phyloP scores from a whole-genome alignment of 2,888 invertebrate species.

The Diplolepis rosae region DNA sequence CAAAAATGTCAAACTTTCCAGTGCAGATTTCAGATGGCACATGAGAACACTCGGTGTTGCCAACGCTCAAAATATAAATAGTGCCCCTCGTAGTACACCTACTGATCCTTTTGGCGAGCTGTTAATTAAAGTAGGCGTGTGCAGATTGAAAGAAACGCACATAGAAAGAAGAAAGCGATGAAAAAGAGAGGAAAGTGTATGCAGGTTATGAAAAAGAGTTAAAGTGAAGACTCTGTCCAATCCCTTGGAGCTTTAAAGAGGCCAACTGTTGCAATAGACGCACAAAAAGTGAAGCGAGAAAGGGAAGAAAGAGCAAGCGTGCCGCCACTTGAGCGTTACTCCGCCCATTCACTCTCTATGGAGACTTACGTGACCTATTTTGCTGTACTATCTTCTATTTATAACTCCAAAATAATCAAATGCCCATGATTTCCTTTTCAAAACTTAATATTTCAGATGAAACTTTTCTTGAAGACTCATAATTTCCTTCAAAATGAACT shows the following conservation, averaged over 20 bases:
- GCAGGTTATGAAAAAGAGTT: slow-evolving; percentile 63
- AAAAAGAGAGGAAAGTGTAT: slow-evolving; percentile 1
- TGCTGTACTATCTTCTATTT: background rate
- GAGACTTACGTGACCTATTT: background rate
- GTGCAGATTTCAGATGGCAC: too few relatives aligned
- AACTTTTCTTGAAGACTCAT: too few relatives aligned
- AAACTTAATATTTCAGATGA: too few relatives aligned
- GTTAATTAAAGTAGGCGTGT: background rate
- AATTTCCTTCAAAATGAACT: background rate
- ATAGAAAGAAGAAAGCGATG: background rate
- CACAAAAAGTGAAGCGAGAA: slow-evolving; percentile 60
- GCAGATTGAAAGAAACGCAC: background rate
- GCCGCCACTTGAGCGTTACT: slow-evolving; percentile 49
- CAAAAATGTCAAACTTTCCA: too few relatives aligned
- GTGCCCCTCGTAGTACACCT: too few relatives aligned
- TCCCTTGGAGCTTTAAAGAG: slow-evolving; percentile 60
- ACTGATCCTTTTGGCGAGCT: background rate
- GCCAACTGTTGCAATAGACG: slow-evolving; percentile 69
- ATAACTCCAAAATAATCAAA: background rate
- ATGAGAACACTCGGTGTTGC: too few relatives aligned
- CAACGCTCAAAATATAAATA: too few relatives aligned
- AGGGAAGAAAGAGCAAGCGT: slow-evolving; percentile 42
- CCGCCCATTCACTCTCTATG: slow-evolving; percentile 44
- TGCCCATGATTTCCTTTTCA: background rate
- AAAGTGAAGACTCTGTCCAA: slow-evolving; percentile 54